These are phyloP conservation scores for Ceratosolen fusciceps DNA, from an alignment of 1,140 invertebrate genomes.

Conservation along the genomic window DNA sequence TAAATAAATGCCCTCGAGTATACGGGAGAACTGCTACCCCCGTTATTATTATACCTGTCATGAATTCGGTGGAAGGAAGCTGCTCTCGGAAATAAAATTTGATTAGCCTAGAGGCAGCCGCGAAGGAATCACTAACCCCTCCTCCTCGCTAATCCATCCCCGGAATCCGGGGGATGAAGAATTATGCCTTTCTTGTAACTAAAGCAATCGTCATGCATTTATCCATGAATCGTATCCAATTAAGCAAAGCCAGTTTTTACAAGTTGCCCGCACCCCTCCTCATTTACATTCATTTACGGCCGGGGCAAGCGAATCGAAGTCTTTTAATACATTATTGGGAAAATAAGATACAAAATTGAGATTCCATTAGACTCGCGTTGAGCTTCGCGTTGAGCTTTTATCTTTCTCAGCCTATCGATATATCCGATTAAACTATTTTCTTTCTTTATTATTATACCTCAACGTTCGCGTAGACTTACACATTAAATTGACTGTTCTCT, in stretches of 20 bases:
- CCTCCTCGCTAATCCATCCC: not conserved
- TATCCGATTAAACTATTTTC: no score
- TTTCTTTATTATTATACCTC: no score
- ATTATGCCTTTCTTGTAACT: conserved; percentile 19
- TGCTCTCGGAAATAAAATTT: not conserved
- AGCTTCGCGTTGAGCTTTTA: no score
- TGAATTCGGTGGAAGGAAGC: not conserved
- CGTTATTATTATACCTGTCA: not conserved
- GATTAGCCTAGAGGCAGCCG: not conserved
- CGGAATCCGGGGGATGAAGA: not conserved
- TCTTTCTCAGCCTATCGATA: no score
- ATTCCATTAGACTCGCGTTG: no score
- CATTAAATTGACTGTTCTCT: no score
- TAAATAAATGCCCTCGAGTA: not conserved
- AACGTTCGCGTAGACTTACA: no score
- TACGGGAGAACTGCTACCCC: not conserved
- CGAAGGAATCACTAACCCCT: not conserved
- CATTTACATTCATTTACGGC: no score
- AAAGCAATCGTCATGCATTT: not conserved
- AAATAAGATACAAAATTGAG: no score
- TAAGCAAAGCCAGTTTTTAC: not conserved
- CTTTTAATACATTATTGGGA: no score
- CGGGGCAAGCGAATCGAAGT: no score
- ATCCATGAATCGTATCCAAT: conserved; percentile 5
- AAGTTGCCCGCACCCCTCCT: no score